phyloP scores from a whole-genome alignment of 2,888 invertebrate genomes.

The Volucella inanis region DNA sequence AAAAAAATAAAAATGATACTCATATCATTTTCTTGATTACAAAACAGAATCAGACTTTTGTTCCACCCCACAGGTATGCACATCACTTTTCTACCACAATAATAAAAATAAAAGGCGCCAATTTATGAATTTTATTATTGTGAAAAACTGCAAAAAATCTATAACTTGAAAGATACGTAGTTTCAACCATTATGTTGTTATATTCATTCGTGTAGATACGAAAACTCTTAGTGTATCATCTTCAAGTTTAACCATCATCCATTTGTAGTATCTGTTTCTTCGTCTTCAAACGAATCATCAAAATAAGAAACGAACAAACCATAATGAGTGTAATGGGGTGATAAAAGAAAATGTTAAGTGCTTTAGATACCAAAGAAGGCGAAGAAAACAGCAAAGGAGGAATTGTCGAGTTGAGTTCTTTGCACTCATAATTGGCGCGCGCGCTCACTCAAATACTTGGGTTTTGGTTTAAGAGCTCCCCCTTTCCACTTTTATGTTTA shows the following conservation, averaged over 20 bases:
- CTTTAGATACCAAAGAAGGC: constrained; percentile 58
- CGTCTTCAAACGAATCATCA: constrained; percentile 27
- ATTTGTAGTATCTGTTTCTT: constrained; percentile 6
- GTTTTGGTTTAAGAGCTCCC: constrained; percentile 6
- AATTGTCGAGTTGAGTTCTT: constrained; percentile 40
- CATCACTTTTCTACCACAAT: constrained; percentile 16
- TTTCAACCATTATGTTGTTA: too few species aligned
- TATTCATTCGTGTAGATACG: too few species aligned
- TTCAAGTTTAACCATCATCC: constrained; percentile 18
- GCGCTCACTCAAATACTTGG: constrained; percentile 11
- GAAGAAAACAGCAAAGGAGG: constrained; percentile 15
- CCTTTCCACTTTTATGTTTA: constrained; percentile 44
- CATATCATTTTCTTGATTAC: too few species aligned
- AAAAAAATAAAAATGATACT: too few species aligned
- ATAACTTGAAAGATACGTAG: constrained; percentile 34
- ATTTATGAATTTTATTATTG: constrained; percentile 68
- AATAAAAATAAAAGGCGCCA: constrained; percentile 57
- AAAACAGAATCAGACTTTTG: too few species aligned
- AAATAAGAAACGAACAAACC: constrained; percentile 65
- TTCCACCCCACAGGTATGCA: too few species aligned
- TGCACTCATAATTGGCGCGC: constrained; percentile 63
- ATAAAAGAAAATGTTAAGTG: constrained; percentile 75
- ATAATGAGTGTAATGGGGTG: constrained; percentile 75
- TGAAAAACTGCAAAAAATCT: constrained; percentile 62
- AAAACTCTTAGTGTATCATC: neutral